Conservation (phyloP, 1,140 invertebrate species). For the Hormaphis cornu region DNA sequence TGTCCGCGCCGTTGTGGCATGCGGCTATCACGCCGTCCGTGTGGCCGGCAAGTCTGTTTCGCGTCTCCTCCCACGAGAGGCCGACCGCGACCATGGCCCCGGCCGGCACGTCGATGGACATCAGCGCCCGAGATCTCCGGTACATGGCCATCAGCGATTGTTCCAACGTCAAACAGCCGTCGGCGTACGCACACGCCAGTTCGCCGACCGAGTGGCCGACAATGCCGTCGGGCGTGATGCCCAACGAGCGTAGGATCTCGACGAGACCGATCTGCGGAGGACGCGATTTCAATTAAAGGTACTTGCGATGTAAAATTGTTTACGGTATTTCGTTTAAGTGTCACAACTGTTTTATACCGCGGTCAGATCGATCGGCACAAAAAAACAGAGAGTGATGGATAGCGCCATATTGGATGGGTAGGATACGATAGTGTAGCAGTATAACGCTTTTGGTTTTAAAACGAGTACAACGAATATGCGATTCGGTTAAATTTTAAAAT, state of each 20-base stretch:
- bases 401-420: no score
- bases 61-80: conserved; percentile 43
- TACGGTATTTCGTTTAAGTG: no score
- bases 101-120: conserved; percentile 47
- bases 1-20: conserved; percentile 76
- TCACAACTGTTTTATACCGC: no score
- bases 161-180: conserved; percentile 71
- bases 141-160: conserved; percentile 71
- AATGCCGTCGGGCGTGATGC: conserved; percentile 69
- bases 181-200: conserved; percentile 81
- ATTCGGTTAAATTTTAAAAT: no score
- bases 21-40: conserved; percentile 64
- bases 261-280: conserved; percentile 69
- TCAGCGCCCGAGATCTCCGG: conserved; percentile 51
- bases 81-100: conserved; percentile 34
- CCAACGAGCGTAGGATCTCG: conserved; percentile 60
- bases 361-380: no score
- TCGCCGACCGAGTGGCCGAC: conserved; percentile 84
- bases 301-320: no score
- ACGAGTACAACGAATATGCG: no score
- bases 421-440: no score
- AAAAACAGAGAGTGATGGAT: no score
- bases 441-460: no score
- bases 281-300: neutral
- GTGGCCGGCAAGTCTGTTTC: conserved; percentile 52